Conservation (phyloP, 2,113 vertebrate genomes). For the Carassius gibelio region DNA sequence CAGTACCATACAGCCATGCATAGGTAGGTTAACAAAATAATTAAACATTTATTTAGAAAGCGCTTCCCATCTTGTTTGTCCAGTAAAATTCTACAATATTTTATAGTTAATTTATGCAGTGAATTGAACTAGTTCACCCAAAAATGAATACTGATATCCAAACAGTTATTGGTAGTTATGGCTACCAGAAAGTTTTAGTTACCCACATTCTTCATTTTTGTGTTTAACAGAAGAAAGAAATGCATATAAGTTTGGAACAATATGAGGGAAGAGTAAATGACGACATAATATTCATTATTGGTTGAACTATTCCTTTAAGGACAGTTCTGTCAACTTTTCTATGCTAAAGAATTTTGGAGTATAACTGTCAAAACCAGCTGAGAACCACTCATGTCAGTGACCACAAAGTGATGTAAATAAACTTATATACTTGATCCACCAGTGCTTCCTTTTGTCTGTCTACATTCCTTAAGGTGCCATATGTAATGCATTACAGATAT, state of each 20-base stretch:
- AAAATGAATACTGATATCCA: too few relatives aligned
- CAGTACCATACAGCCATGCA: too few relatives aligned
- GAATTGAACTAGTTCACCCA: too few relatives aligned
- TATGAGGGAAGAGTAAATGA: too few relatives aligned
- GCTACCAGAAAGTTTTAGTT: neutral
- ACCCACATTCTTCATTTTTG: neutral
- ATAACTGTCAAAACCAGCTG: neutral
- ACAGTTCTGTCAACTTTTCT: neutral
- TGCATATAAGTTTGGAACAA: too few relatives aligned
- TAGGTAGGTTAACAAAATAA: neutral
- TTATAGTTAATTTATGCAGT: too few relatives aligned
- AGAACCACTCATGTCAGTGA: neutral
- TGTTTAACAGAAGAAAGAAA: neutral
- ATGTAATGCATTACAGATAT: constrained; percentile 2
- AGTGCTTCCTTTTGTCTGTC: neutral
- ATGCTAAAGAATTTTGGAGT: neutral
- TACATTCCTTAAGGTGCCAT: neutral
- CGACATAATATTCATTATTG: too few relatives aligned
- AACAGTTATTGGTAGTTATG: neutral
- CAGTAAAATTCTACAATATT: too few relatives aligned
- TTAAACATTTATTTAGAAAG: too few relatives aligned
- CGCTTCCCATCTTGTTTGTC: neutral
- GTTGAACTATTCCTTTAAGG: too few relatives aligned
- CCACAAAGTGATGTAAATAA: neutral
- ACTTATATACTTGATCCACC: neutral